Percentiles rank a stretch among this genome's conserved stretches.
Conservation (phyloP, 2,797 vertebrate genomes). For the Argyrosomus regius region DNA sequence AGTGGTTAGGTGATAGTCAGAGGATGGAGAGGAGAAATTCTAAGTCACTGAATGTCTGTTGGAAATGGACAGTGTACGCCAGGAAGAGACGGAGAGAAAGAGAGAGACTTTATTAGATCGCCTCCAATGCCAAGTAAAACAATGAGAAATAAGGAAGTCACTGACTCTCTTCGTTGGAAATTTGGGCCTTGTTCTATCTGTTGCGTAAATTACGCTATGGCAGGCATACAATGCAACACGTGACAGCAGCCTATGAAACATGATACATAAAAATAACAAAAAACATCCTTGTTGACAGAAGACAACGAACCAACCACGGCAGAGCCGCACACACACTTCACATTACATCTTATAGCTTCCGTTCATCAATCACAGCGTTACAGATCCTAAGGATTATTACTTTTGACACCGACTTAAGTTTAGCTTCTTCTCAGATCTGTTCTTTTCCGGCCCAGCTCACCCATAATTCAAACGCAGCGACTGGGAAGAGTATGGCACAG, state of each 20-base stretch:
- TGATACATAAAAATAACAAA: neutral
- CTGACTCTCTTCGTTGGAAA: no score
- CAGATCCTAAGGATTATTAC: neutral
- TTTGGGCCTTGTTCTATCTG: neutral
- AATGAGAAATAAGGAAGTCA: neutral
- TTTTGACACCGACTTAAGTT: neutral
- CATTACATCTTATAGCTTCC: neutral
- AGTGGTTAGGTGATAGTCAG: neutral
- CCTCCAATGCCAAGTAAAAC: neutral
- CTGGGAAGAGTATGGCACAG: conserved; percentile 13
- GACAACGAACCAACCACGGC: neutral
- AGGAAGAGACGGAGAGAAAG: neutral
- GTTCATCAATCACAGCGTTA: neutral
- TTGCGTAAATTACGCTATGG: neutral
- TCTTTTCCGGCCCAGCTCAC: no score
- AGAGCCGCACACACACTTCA: neutral
- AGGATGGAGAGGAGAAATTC: neutral
- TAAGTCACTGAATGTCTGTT: neutral
- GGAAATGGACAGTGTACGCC: neutral
- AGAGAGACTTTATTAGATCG: neutral
- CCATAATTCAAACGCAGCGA: neutral
- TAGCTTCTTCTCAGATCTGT: neutral
- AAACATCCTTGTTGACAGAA: neutral
- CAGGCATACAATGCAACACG: neutral
- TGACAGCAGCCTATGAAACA: neutral